Conservation (phyloP, 2,888 invertebrate species). For the Ichneumoninae sp. region DNA sequence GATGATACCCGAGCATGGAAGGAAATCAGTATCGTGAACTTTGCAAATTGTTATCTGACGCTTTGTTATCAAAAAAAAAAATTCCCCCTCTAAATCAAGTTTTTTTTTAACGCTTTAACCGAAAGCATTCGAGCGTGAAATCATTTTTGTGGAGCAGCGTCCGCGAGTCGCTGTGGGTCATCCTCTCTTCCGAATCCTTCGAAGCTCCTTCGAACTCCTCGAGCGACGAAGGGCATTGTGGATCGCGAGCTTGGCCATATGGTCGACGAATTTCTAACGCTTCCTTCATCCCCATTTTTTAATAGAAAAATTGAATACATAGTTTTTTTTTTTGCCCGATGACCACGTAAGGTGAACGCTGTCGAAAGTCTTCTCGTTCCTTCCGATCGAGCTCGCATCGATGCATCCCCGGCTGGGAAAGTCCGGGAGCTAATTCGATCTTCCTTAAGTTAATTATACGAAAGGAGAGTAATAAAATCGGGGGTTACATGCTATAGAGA, state of each 20-base stretch:
- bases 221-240: conserved; percentile 25
- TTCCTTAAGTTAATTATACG: conserved; percentile 57
- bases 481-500: conserved; percentile 38
- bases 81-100: not conserved
- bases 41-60: not conserved
- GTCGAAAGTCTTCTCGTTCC: conserved; percentile 44
- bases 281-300: conserved; percentile 34
- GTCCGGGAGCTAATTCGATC: conserved; percentile 64
- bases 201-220: conserved; percentile 13
- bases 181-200: conserved; percentile 46
- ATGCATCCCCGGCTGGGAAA: conserved; percentile 58
- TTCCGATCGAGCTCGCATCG: conserved; percentile 7
- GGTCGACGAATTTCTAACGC: conserved; percentile 44
- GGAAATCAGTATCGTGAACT: conserved; percentile 29
- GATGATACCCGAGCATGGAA: conserved; percentile 42
- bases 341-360: conserved; percentile 55
- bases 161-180: conserved; percentile 19
- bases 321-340: conserved; percentile 3
- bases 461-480: conserved; percentile 58
- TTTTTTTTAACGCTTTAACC: conserved; percentile 22
- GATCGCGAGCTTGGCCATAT: conserved; percentile 37
- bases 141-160: not conserved
- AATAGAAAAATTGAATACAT: conserved; percentile 11
- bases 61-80: not conserved
- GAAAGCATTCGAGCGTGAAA: conserved; percentile 18